phyloP scores from a whole-genome alignment of 2,888 invertebrate species.

The Caradrina kadenii region DNA sequence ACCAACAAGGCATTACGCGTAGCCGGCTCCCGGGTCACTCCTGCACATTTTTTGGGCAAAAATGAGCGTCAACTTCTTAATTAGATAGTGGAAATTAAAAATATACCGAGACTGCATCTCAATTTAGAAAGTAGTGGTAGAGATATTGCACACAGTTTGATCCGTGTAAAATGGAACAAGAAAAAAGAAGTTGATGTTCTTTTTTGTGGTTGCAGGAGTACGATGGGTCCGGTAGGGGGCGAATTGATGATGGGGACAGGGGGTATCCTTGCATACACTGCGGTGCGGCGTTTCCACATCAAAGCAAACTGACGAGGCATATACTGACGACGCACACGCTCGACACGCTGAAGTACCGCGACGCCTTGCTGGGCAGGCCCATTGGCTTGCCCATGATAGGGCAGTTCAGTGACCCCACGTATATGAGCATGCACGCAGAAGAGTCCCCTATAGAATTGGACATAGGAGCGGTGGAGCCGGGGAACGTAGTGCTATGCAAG shows the following conservation, averaged over 20 bases:
- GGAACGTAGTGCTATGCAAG: slow-evolving; percentile 96
- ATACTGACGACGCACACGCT: slow-evolving; percentile 97
- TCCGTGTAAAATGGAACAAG: slow-evolving; percentile 84
- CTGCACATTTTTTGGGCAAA: slow-evolving; percentile 92
- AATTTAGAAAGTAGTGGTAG: slow-evolving; percentile 90
- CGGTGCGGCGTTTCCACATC: slow-evolving; percentile 96
- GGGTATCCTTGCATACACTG: slow-evolving; percentile 97
- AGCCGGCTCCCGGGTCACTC: slow-evolving; percentile 89
- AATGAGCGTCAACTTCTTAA: slow-evolving; percentile 97
- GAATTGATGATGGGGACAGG: slow-evolving; percentile 87
- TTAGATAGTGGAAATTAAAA: slow-evolving; percentile 87
- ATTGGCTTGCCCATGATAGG: slow-evolving; percentile 83
- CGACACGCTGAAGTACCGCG: slow-evolving; percentile 96
- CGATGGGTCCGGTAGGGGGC: slow-evolving; percentile 92
- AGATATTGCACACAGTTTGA: slow-evolving; percentile 87
- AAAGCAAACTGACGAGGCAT: slow-evolving; percentile 97
- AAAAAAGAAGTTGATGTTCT: slow-evolving; percentile 97
- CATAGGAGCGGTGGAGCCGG: slow-evolving; percentile 91
- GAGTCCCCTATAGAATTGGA: slow-evolving; percentile 91
- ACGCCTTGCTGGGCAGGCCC: slow-evolving; percentile 89
- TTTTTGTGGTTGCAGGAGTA: slow-evolving; percentile 97
- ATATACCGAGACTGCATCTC: slow-evolving; percentile 87
- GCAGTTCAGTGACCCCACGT: slow-evolving; percentile 87
- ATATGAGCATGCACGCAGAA: slow-evolving; percentile 88
- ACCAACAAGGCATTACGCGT: slow-evolving; percentile 87